Conservation (phyloP, 2,797 vertebrate species). For the Melanotaenia nigrans region DNA sequence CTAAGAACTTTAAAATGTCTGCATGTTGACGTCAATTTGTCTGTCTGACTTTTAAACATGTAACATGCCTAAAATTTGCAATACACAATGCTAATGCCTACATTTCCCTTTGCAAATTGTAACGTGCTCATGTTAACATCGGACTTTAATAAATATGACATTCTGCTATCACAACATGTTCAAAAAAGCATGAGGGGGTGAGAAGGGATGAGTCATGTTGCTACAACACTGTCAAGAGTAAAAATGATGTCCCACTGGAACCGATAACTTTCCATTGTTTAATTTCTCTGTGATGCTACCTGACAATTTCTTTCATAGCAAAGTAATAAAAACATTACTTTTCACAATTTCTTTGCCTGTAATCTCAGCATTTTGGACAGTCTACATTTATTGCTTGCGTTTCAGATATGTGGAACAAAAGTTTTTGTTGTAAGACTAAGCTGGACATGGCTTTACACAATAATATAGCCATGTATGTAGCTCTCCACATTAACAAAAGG, state of each 20-base stretch:
- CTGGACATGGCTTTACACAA: no score
- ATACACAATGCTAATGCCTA: no score
- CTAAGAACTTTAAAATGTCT: no score
- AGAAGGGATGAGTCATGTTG: neutral
- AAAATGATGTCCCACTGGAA: neutral
- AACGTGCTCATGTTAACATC: neutral
- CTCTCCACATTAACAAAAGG: no score
- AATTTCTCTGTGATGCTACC: neutral
- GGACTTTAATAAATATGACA: neutral
- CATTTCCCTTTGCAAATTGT: neutral
- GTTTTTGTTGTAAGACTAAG: no score
- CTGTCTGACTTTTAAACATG: neutral
- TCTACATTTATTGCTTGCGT: no score
- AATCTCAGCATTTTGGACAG: no score
- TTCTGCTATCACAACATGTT: neutral
- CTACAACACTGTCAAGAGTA: neutral
- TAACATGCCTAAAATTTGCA: no score
- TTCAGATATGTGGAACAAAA: no score
- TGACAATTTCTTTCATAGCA: neutral
- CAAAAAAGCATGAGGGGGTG: neutral
- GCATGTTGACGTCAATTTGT: neutral
- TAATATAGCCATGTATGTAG: no score
- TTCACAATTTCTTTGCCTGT: no score
- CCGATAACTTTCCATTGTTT: neutral
- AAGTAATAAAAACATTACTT: neutral